Percentiles rank a stretch among this genome's conserved stretches.
phyloP scores from a whole-genome alignment of 2,888 invertebrate genomes.

The Protodeltote pygarga region DNA sequence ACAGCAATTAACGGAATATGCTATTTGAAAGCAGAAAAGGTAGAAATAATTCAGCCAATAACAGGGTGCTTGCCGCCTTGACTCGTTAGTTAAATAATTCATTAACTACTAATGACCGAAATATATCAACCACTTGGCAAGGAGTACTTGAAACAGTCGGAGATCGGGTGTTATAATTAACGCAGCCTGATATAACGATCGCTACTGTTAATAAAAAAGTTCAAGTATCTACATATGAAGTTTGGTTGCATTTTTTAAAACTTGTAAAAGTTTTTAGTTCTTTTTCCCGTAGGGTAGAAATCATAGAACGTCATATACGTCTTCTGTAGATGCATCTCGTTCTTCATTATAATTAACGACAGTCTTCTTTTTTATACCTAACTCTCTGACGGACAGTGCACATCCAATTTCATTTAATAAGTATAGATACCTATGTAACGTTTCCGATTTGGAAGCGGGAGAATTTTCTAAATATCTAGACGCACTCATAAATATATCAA shows the following conservation, averaged over 20 bases:
- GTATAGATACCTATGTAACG: too few relatives aligned
- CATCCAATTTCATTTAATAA: too few relatives aligned
- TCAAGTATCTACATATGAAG: neutral
- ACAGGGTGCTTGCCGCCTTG: conserved; percentile 66
- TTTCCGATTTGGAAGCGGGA: too few relatives aligned
- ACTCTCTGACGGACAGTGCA: too few relatives aligned
- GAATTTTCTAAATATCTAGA: too few relatives aligned
- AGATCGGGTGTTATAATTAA: conserved; percentile 41
- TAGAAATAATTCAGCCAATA: conserved; percentile 84
- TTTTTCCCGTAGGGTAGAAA: too few relatives aligned
- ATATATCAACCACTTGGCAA: conserved; percentile 64
- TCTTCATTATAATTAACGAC: too few relatives aligned
- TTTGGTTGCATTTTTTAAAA: conserved; percentile 6
- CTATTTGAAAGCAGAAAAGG: conserved; percentile 82
- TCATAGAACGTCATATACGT: too few relatives aligned
- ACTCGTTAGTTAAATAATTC: conserved; percentile 82
- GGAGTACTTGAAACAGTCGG: conserved; percentile 38
- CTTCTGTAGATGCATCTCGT: too few relatives aligned
- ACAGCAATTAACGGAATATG: conserved; percentile 85
- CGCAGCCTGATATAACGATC: conserved; percentile 32
- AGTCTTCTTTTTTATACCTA: too few relatives aligned
- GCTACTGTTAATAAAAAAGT: conserved; percentile 19
- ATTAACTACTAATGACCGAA: conserved; percentile 80
- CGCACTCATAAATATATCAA: too few relatives aligned
- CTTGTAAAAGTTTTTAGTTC: neutral